Evolutionary conservation across 2,888 invertebrate species (phyloP), one percentile per base, ranked within the genome.

Genomic region (Lepidocyrtoides sp.): DNA sequence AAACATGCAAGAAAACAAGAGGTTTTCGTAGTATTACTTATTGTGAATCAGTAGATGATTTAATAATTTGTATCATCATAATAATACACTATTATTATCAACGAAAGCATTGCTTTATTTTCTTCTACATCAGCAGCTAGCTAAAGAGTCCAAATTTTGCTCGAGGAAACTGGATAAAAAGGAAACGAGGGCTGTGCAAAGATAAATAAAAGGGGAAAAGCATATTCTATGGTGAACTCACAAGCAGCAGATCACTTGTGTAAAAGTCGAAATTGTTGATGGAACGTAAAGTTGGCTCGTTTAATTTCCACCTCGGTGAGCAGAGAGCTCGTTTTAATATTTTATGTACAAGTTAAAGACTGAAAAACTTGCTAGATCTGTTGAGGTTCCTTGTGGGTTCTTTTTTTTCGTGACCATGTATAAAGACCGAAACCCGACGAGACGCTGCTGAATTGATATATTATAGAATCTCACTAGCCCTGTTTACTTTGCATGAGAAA

Each of bases 241-340:
- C 54, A 8, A 54, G 36, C 72, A 29, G 82, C 75, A 63, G 63
- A 63, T 88, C 51, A 81, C 48, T 88, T 57, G 89, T 75, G 82
- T 72, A 81, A 89, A 82, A 48, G 51, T 63, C 26, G 36, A 89
- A 89, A 89, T 89, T 89, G 82, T 82, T 89, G 89, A 89, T 82
- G 89, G 75, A 69, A 89, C 82, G 89, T 82, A 82, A 89, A 72
- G 89, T 72, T 82, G 89, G 54, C 72, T 82, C 82, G 82, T 89
- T 89, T 89, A 82, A 89, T 89, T 89, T 89, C 89, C 89, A 89
- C 72, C 72, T 82, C 89, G 81, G 79, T 82, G 89, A 89, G 72
- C 82, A 72, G 81, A 82, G 82, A 72, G 75, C 89, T 82, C 75
- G 69, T 82, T 89, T 89, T 89, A 89, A 89, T 89, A 82, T 89